Evolutionary conservation across 2,113 vertebrate genomes (phyloP), one percentile per base, ranked within the genome.

Genomic region (Callorhinus ursinus): DNA sequence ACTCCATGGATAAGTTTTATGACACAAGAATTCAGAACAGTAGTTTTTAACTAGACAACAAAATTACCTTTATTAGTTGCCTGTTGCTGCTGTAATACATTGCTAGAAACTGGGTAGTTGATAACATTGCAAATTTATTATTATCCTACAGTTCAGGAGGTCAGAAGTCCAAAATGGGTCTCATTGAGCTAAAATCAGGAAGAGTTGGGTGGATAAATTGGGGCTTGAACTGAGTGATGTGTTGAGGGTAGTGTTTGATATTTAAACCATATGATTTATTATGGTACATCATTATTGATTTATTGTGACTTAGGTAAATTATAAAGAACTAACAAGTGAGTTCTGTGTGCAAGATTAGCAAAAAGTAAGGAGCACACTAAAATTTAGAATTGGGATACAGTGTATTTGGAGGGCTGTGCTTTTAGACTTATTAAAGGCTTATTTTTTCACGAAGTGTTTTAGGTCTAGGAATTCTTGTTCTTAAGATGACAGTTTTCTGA

Each of bases 401-500:
- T 89, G 7, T 94, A 22, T 90, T 77, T 96, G 28, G 61, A 93
- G 12, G 22, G 7, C 36, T 80, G 0, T 46, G 33, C 74, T 67
- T 90, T 92, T 57, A 39, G 36, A 51, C 77, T 5, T 93, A 92
- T 72, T 57, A 51, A 95, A 81, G 49, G 1, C 39, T 93, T 93
- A 69, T 63, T 76, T 79, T 84, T 94, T 88, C 33, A 88, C 36
- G 79, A 55, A 83, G n/a, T 55, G 11, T 74, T 96, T 2, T 57
- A 13, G 16, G 55, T 36, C 9, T 85, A 71, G 63, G 33, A 97
- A 84, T 93, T 86, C 42, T 24, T 93, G 12, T 83, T 98, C 33
- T 93, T 90, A 81, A 96, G 85, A 21, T 63, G 77, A 88, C 59
- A 69, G 2, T 93, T 94, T 85, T 86, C 79, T 87, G 61, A 93